A percentile compares a stretch with the other conserved stretches of the same genome.
phyloP scores from a whole-genome alignment of 1,140 invertebrate genomes.

The Hermatobates lingyangjiaoensis region DNA sequence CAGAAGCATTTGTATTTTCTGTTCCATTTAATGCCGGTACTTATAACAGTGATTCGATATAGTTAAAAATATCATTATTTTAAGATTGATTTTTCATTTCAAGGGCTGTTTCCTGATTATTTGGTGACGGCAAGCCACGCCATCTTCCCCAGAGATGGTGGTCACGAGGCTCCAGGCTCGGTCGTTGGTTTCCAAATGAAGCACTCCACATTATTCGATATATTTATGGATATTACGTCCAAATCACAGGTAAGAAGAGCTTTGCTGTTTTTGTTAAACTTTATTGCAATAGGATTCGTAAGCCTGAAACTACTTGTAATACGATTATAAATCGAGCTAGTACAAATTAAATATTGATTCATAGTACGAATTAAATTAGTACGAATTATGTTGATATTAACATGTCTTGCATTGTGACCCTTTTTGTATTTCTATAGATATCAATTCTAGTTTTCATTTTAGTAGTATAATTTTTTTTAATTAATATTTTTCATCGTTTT shows the following conservation, averaged over 20 bases:
- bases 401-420: no score
- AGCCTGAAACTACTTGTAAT: no score
- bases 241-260: not conserved
- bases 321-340: no score
- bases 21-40: conserved; percentile 44
- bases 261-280: no score
- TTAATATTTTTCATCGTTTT: no score
- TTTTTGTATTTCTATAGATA: no score
- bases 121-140: conserved; percentile 60
- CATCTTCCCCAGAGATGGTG: conserved; percentile 60
- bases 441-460: no score
- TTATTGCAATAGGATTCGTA: no score
- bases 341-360: no score
- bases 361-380: no score
- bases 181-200: conserved; percentile 73
- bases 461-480: no score
- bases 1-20: conserved; percentile 53
- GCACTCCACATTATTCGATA: conserved; percentile 38
- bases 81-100: not conserved
- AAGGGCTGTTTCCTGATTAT: not conserved
- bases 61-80: not conserved
- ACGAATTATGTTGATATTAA: no score
- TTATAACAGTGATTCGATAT: not conserved
- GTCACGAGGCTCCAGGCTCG: conserved; percentile 59
- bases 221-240: conserved; percentile 52